phyloP scores from a whole-genome alignment of 2,888 invertebrate genomes.

The Hydrotaea cyrtoneurina region DNA sequence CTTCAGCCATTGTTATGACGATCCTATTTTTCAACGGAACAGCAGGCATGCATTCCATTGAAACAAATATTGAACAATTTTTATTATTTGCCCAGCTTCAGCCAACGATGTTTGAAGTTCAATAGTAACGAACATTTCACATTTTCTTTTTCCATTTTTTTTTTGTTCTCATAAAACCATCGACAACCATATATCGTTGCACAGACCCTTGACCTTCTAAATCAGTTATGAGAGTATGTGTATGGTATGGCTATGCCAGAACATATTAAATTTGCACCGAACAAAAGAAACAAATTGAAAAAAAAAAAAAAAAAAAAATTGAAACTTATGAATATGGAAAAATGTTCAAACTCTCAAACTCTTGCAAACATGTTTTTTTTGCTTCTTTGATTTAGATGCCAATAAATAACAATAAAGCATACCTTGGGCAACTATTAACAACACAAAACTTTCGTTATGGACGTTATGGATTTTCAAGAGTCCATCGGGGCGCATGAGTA shows the following conservation, averaged over 20 bases:
- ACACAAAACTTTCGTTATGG: not conserved
- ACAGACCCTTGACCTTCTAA: not conserved
- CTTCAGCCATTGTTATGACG: not conserved
- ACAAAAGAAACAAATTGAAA: not conserved
- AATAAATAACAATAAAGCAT: not conserved
- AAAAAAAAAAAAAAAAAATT: not conserved
- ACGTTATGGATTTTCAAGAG: not conserved
- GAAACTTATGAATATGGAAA: not conserved
- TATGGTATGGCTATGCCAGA: not conserved
- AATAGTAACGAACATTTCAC: not conserved
- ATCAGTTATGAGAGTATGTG: not conserved
- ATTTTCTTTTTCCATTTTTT: no score
- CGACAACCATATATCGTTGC: not conserved
- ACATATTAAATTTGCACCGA: not conserved
- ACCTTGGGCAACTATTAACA: constrained; percentile 2
- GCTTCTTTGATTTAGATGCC: not conserved
- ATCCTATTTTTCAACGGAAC: not conserved
- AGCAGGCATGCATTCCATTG: not conserved
- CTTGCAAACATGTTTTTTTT: not conserved
- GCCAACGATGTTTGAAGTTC: constrained; percentile 5
- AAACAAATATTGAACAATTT: not conserved
- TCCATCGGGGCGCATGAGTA: not conserved
- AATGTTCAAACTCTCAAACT: not conserved
- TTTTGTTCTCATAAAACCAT: not conserved
- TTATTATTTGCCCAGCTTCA: not conserved